phyloP scores from a whole-genome alignment of 2,797 vertebrate genomes.

The Arremon brunneinucha region DNA sequence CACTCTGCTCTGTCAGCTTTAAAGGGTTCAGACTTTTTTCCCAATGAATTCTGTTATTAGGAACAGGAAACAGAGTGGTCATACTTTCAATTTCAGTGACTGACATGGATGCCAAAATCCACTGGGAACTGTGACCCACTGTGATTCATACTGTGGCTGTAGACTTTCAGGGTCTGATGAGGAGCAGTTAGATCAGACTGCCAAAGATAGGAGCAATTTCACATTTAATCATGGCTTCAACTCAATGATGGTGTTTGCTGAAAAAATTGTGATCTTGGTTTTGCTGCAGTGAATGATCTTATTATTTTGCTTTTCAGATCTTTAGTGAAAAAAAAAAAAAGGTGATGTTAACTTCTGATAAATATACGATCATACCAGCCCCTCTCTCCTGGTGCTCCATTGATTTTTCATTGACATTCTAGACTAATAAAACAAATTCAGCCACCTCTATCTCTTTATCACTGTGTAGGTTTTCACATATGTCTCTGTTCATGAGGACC shows the following conservation, averaged over 20 bases:
- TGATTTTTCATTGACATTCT: slow-evolving; percentile 32
- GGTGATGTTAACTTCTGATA: neutral
- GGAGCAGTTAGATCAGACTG: neutral
- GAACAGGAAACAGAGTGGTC: neutral
- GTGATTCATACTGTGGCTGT: neutral
- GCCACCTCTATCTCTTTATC: neutral
- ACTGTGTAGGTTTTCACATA: neutral
- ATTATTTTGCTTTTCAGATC: slow-evolving; percentile 12
- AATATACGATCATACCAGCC: neutral
- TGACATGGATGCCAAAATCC: slow-evolving; percentile 18
- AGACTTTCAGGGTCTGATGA: slow-evolving; percentile 48
- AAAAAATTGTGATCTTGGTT: neutral
- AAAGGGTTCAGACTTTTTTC: neutral
- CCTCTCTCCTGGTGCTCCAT: neutral
- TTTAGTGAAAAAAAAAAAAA: neutral
- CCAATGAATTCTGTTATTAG: neutral
- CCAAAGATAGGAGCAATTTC: slow-evolving; percentile 27
- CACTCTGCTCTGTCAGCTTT: neutral
- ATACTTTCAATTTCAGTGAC: slow-evolving; percentile 31
- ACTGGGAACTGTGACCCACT: slow-evolving; percentile 19
- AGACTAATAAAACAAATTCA: neutral
- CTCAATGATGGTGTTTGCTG: neutral
- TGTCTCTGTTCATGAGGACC: neutral
- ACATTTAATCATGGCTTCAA: slow-evolving; percentile 48
- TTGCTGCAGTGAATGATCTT: slow-evolving; percentile 6